Evolutionary conservation across 2,888 invertebrate species (phyloP), one percentile per base, ranked within the genome.

Genomic region (Lasioglossum pauxillum): DNA sequence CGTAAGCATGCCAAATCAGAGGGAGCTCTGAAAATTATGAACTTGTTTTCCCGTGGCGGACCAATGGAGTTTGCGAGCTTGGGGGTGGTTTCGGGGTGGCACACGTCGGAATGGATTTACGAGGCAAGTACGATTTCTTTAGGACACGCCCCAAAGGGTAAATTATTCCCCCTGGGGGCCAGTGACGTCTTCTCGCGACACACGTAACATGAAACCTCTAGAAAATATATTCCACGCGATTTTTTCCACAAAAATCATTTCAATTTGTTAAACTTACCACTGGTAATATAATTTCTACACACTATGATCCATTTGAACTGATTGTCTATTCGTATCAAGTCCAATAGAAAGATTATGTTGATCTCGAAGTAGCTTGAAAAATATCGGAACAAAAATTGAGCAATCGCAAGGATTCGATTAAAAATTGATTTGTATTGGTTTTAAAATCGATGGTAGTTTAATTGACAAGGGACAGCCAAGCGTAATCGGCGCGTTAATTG

Each of bases 61-160:
- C 41, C 44, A 53, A 44, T 44, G 23, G 78, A 67, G 80, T 80
- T 86, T 90, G 79, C 78, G 46, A 75, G 23, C 35, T 75, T 73
- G 74, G 81, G 73, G 75, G 69, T 67, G 44, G 75, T 41, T 19
- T 60, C 71, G 72, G 82, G 75, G 76, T 78, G 83, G 89, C 90
- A 80, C 87, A 83, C 87, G 86, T 89, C 91, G 86, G 83, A 53
- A 72, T 78, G 80, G 90, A 90, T 90, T 90, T 90, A 90, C 85
- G 88, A 86, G 80, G 60, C 80, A 84, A 85, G 83, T 82, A 82
- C 82, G 90, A 90, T 86, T 90, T 83, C 90, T 88, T 90, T 86
- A 84, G 89, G 90, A 89, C 91, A 90, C 88, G 88, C 91, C 91
- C 87, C 86, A 23, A 67, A 76, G 84, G 86, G 82, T 90, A 89